A percentile compares a stretch with the other conserved stretches of the same genome.
Conservation (phyloP, 2,797 vertebrate genomes). For the Peromyscus aztecus region DNA sequence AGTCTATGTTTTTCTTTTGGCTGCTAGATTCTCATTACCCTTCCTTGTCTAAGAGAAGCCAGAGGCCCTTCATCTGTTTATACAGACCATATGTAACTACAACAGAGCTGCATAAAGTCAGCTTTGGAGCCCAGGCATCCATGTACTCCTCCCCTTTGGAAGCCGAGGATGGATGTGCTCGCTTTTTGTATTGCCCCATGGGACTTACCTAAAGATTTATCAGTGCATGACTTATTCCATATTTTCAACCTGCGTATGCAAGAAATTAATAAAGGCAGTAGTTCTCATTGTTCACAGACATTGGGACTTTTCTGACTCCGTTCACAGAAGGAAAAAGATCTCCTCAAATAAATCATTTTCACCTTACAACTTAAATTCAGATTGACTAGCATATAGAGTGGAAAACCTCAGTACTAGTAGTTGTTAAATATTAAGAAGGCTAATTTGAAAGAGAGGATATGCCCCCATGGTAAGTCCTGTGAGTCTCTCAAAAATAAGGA, state of each 20-base stretch:
- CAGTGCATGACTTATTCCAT: constrained; percentile 36
- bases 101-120: constrained; percentile 75
- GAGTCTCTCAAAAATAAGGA: constrained; percentile 1
- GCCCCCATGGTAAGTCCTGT: background rate
- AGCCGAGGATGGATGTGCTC: constrained; percentile 41
- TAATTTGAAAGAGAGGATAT: constrained; percentile 16
- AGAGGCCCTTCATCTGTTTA: constrained; percentile 80
- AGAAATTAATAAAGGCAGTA: constrained; percentile 42
- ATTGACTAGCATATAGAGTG: background rate
- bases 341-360: constrained; percentile 65
- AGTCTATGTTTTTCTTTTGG: constrained; percentile 81
- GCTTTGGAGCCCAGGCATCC: constrained; percentile 46
- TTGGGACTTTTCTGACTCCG: background rate
- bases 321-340: constrained; percentile 56
- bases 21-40: constrained; percentile 73
- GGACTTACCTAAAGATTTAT: constrained; percentile 68
- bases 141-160: constrained; percentile 1
- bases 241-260: constrained; percentile 31
- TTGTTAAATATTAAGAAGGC: background rate
- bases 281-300: constrained; percentile 61
- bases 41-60: constrained; percentile 77
- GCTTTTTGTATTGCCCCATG: constrained; percentile 58
- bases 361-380: constrained; percentile 54
- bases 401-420: constrained; percentile 18
- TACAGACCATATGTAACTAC: constrained; percentile 76